Evolutionary conservation across 2,797 vertebrate genomes (phyloP), one percentile per base, ranked within the genome.

Genomic region (Chloroceryle inda): DNA sequence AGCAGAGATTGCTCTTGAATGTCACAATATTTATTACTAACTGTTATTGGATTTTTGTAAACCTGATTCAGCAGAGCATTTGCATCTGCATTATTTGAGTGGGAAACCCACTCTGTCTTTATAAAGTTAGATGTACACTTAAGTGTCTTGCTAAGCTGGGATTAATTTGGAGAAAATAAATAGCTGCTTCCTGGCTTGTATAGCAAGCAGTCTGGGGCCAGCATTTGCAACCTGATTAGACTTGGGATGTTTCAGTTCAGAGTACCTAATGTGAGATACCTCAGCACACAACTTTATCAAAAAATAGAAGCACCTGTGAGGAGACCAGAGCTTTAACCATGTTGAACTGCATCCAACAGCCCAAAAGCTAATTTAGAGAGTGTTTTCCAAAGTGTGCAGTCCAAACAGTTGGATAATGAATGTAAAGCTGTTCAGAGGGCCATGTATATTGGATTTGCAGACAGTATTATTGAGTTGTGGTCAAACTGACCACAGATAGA

Each of bases 141-240:
- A 68, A 92, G 67, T 52, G 88, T 86, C 83, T 93, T 86, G 80
- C 83, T 90, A 94, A 96, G 77, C 63, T 93, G 85, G 56, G 87
- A 61, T 84, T 96, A 92, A 93, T 96, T 86, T 77, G 67, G 37
- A 53, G 74, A 92, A 86, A 94, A 93, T 74, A 90, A 94, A 86
- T 61, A 56, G 47, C 53, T 83, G 45, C 37, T 74, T 91, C 53
- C 75, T 77, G 68, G 53, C 61, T 91, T 68, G 49, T 56, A 4
- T 35, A 73, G 80, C 44, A 92, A 84, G 81, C 62, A 59, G 29
- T 61, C 37, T 68, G 67, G n/a, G 88, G 33, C 71, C 63, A 82
- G 40, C 0, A 0, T 88, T 90, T 78, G 49, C 67, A 79, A 53
- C 56, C 55, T 85, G 61, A 49, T 85, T 47, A 83, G 55, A 82